These are phyloP conservation scores for Gisinianus flammeolus DNA, from an alignment of 2,888 invertebrate species.

Conservation along the genomic window DNA sequence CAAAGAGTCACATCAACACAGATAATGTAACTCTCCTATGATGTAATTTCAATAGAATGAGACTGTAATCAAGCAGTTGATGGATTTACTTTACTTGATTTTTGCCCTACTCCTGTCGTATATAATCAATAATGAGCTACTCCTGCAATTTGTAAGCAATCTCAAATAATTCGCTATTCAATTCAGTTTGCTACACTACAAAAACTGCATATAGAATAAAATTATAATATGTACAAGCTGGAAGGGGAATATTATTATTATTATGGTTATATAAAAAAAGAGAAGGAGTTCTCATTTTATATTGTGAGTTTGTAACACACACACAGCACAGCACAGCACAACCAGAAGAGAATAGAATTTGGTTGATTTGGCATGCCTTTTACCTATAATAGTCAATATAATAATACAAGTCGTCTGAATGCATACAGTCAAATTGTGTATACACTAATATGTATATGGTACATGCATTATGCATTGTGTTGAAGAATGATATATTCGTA, in stretches of 20 bases:
- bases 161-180: constrained; percentile 29
- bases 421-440: background rate
- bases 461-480: background rate
- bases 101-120: background rate
- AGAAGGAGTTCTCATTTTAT: too few species aligned
- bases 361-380: background rate
- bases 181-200: constrained; percentile 15
- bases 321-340: too few species aligned
- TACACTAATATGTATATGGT: background rate
- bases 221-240: too few species aligned
- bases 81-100: background rate
- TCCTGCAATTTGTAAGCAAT: constrained; percentile 13
- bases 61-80: constrained; percentile 23
- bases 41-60: constrained; percentile 18
- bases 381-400: background rate
- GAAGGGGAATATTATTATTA: too few species aligned
- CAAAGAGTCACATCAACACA: background rate
- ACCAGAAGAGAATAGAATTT: too few species aligned
- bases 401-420: background rate
- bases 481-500: background rate
- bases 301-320: too few species aligned
- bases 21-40: constrained; percentile 3
- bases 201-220: too few species aligned
- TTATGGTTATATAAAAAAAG: too few species aligned
- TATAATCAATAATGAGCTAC: constrained; percentile 32